Base-by-base conservation (phyloP, 2,888 invertebrate genomes). In the Drosophila meridiana region DNA sequence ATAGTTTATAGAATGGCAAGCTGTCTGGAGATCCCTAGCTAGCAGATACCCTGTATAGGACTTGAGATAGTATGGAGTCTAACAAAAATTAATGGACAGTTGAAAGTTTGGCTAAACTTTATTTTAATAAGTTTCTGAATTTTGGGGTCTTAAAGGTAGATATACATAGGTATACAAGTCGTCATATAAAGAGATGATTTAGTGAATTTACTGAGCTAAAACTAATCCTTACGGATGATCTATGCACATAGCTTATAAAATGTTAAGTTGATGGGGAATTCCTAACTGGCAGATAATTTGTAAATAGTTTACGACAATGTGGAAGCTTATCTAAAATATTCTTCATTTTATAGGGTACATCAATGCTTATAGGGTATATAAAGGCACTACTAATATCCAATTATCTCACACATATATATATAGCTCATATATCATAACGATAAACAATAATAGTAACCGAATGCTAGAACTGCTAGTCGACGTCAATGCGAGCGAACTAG, bases 401-500 rank as follows among this genome's bases (percentile, higher is more conserved):
- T n/a, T n/a, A 3, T n/a, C n/a, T 42, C 20, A n/a, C n/a, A n/a
- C n/a, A 42, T 11, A 28, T 8, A 48, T 14, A 7, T 4, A 3
- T 20, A 52, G 4, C 11, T 0, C 11, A 32, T 32, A 50, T 34
- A 50, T n/a, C 32, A 34, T 20, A 20, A 50, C 34, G 20, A 50
- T 50, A 50, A 50, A 32, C 5, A 11, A 34, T 11, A 34, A 52
- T 20, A 52, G 36, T 26, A 52, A 13, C 2, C 9, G 32, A 36
- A 52, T 52, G 7, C 14, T 55, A n/a, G 4, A 36, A 4, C 52
- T 34, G 20, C 5, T 6, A 47, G 1, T 32, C 28, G 28, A 40
- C 56, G 67, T 78, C 70, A 80, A 76, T 80, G 73, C 30, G 14
- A 2, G 42, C 6, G n/a, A 82, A 80, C 78, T 80, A 78, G 59